phyloP scores from a whole-genome alignment of 2,888 invertebrate genomes.

The Diarsia dahlii region DNA sequence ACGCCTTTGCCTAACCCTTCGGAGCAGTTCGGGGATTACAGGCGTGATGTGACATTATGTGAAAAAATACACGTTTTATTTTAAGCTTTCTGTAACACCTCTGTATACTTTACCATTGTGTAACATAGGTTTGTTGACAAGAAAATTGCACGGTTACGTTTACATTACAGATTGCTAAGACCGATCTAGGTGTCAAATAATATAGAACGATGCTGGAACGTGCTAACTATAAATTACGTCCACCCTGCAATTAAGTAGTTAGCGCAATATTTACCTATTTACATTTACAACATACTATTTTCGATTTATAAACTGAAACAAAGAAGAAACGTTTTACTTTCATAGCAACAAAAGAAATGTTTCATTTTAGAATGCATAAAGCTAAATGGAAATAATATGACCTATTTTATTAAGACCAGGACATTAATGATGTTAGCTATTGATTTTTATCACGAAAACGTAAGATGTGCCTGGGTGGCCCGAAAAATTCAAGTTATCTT shows the following conservation, averaged over 20 bases:
- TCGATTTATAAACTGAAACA: not conserved
- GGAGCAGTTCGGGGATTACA: no score
- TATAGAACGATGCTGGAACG: conserved; percentile 26
- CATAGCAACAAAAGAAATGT: not conserved
- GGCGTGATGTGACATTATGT: no score
- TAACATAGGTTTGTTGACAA: not conserved
- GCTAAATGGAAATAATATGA: not conserved
- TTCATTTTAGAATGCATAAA: not conserved
- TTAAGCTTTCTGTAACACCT: not conserved
- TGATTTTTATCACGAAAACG: no score
- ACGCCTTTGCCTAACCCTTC: no score
- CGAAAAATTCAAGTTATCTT: no score
- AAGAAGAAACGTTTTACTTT: not conserved
- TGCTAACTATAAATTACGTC: conserved; percentile 31
- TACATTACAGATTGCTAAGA: conserved; percentile 22
- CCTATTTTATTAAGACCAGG: not conserved
- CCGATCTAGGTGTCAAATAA: conserved; percentile 39
- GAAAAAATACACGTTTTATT: not conserved
- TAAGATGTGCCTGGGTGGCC: no score
- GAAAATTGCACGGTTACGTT: conserved; percentile 16
- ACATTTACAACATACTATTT: conserved; percentile 8
- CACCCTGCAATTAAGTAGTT: conserved; percentile 42
- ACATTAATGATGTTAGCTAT: no score
- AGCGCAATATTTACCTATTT: conserved; percentile 18
- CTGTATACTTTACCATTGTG: not conserved